Conservation (phyloP, 2,888 invertebrate species). For the Gnatocerus cornutus region DNA sequence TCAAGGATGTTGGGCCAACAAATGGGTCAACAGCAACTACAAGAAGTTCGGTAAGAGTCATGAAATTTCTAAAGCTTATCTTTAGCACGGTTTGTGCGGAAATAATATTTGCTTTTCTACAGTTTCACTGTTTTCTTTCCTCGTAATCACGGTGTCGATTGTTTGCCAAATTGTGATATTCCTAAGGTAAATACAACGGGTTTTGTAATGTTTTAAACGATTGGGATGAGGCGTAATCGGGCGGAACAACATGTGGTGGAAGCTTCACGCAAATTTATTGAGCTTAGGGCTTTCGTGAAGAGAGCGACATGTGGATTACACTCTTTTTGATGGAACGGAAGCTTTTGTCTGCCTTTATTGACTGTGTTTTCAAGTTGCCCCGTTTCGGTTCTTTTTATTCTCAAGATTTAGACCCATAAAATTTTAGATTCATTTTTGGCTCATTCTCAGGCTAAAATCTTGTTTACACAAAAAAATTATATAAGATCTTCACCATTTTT, state of each 20-base stretch:
- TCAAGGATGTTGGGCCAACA: constrained; percentile 1
- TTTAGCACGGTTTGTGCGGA: constrained; percentile 7
- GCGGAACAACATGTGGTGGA: background rate
- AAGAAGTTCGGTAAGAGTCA: background rate
- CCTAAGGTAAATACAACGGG: constrained; percentile 4
- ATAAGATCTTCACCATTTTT: no score
- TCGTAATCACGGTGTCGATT: background rate
- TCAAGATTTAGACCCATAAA: no score
- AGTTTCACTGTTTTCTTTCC: constrained; percentile 11
- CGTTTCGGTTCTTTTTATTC: no score
- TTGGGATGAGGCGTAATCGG: no score
- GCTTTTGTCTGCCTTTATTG: no score
- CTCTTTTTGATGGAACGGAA: no score
- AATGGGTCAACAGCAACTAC: background rate
- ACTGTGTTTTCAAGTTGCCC: no score
- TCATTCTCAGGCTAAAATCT: no score
- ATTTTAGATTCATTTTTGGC: no score
- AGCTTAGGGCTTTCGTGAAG: constrained; percentile 3
- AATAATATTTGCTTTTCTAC: constrained; percentile 14
- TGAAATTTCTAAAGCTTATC: background rate
- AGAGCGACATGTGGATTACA: constrained; percentile 2
- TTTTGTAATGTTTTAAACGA: constrained; percentile 1
- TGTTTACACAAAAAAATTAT: no score
- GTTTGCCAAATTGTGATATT: constrained; percentile 21
- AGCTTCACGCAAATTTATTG: background rate